phyloP scores from a whole-genome alignment of 2,797 vertebrate species.

The Champsocephalus gunnari region DNA sequence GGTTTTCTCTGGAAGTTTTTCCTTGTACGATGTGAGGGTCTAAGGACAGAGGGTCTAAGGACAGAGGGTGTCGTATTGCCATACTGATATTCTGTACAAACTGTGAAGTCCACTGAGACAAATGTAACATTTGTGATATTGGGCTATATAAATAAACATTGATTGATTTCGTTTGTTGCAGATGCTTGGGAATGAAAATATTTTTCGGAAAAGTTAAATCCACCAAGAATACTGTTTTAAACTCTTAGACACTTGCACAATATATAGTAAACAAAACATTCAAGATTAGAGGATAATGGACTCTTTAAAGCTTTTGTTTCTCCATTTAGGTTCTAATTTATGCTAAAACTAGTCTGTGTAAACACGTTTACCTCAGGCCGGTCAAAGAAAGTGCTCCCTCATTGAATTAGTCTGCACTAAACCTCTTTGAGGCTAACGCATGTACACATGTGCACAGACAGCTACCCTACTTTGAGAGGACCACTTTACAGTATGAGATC shows the following conservation, averaged over 20 bases:
- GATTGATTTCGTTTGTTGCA: background rate
- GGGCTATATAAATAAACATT: too few species aligned
- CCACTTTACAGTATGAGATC: slow-evolving; percentile 68
- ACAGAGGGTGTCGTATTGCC: too few species aligned
- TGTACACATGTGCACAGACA: slow-evolving; percentile 69
- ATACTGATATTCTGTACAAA: too few species aligned
- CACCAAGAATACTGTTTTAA: background rate
- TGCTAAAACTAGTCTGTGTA: slow-evolving; percentile 30
- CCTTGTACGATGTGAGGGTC: too few species aligned
- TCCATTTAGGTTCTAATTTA: background rate
- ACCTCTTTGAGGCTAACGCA: slow-evolving; percentile 68
- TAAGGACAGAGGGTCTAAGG: too few species aligned
- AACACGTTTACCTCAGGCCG: slow-evolving; percentile 55
- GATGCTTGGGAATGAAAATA: background rate
- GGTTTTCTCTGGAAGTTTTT: too few species aligned
- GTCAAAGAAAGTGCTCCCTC: slow-evolving; percentile 55
- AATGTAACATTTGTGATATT: too few species aligned
- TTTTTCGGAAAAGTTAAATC: background rate
- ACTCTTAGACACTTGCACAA: background rate
- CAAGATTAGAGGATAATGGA: background rate
- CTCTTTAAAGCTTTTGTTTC: background rate
- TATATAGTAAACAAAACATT: background rate
- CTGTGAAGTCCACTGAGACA: too few species aligned
- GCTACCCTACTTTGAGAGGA: slow-evolving; percentile 65
- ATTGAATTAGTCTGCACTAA: slow-evolving; percentile 80